phyloP scores from a whole-genome alignment of 2,888 invertebrate species.

The Brachyptera putata region DNA sequence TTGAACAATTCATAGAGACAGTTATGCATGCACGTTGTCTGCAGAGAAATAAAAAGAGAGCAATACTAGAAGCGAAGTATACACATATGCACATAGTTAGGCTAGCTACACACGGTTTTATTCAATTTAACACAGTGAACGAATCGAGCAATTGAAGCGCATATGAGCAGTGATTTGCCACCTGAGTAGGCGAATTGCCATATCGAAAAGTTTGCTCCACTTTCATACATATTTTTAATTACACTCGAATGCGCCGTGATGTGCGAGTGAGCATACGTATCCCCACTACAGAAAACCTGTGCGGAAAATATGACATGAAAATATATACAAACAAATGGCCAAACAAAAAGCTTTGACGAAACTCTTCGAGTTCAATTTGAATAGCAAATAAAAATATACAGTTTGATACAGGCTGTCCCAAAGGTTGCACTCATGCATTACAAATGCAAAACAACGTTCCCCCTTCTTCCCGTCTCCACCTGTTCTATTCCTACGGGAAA shows the following conservation, averaged over 20 bases:
- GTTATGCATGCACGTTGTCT: no score
- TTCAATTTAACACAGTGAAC: no score
- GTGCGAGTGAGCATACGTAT: background rate
- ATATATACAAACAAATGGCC: background rate
- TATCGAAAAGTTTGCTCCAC: slow-evolving; percentile 9
- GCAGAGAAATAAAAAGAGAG: no score
- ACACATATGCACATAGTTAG: no score
- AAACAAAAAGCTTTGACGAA: slow-evolving; percentile 1
- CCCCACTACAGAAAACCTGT: background rate
- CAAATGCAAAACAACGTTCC: no score
- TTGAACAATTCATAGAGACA: no score
- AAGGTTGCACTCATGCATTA: background rate
- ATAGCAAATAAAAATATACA: background rate
- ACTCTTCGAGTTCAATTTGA: slow-evolving; percentile 9
- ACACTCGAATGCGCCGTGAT: slow-evolving; percentile 4
- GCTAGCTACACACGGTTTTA: no score
- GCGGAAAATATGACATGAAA: slow-evolving; percentile 1
- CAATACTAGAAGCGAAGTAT: no score
- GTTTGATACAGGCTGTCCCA: background rate
- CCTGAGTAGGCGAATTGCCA: background rate
- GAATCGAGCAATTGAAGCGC: slow-evolving; percentile 10
- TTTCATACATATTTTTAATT: slow-evolving; percentile 12
- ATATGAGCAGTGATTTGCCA: slow-evolving; percentile 13
- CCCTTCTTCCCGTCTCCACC: no score
- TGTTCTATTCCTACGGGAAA: no score